Evolutionary conservation across 2,113 vertebrate genomes (phyloP), one percentile per base, ranked within the genome.

Genomic region (Labrus mixtus): DNA sequence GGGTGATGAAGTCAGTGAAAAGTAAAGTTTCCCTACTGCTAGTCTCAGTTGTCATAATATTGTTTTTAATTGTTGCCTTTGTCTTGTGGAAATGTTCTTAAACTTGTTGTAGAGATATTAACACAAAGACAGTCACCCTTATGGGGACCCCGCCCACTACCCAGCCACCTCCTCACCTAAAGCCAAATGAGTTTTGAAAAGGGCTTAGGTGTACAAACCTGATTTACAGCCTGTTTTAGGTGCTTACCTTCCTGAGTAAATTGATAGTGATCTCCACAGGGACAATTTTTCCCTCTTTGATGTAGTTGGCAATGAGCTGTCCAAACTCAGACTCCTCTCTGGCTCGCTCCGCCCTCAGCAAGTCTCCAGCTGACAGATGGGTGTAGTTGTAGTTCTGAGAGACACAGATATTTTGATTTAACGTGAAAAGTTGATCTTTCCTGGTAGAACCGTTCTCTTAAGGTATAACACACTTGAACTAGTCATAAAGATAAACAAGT

Each of bases 231-330:
- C 20, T 58, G 8, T 29, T 25, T 23, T 16, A 22, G 33, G n/a
- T 66, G 61, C 95, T 87, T 90, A 99, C 98, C 97, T 95, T 96
- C 82, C 89, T 96, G 62, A 99, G 89, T 79, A 99, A 90, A 82
- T 93, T 96, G 95, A 99, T 98, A 68, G 98, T 99, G 92, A 99
- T 99, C 90, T 98, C 95, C 74, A 98, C 97, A 0, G 98, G 98
- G 20, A 99, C 98, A 1, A 99, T 99, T 90, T 95, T 96, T 29
- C 98, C 98, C 46, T 99, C 97, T 84, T 95, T 97, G 82, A 99
- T 98, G 89, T 95, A 95, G 87, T 63, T 95, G 87, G 95, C 96
- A 73, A 99, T 99, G 75, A 99, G 96, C 84, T 96, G 95, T 62
- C 98, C 97, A 41, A 87, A 95, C 80, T 98, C 94, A 0, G 98